Evolutionary conservation across 2,888 invertebrate genomes (phyloP), one percentile per base, ranked within the genome.

Genomic region (Mycogona germanica): DNA sequence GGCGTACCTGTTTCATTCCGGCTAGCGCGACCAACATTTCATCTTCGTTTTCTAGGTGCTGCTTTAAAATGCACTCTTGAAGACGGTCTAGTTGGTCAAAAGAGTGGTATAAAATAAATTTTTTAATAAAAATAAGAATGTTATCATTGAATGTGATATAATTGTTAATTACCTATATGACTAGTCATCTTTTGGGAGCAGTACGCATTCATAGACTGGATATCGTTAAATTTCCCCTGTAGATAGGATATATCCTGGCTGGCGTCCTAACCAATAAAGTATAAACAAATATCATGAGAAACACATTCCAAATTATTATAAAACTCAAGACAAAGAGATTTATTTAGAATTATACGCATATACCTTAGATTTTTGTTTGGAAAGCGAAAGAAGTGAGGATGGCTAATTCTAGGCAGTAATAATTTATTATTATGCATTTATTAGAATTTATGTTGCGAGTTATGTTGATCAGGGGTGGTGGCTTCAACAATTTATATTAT

Each of bases 1-100:
- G n/a, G n/a, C n/a, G n/a, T 49, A 49, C 69, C 66, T 68, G 67
- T 61, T 70, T 70, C 19, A 70, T 63, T 6, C 70, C 70, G 46
- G 70, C 70, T 41, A 70, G 58, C 12, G 69, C 64, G 40, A 70
- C 58, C 55, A 69, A 60, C 35, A 69, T 62, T 47, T 69, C 69
- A 60, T 69, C 69, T 53, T 68, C 68, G 51, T 65, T 60, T n/a
- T 65, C 61, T 12, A 67, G 49, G 14, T 61, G 59, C 50, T 65
- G 65, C n/a, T 59, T 61, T 48, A 67, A 58, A 51, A 69, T 58
- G 46, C 66, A 65, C 17, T 62, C 60, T 61, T 70, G 70, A 9
- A 70, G 60, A 3, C 65, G 64, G 48, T 65, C 70, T 70, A 51
- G 14, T 30, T 7, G 14, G 17, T 23, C 9, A 14, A 5, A 29